Evolutionary conservation across 2,888 invertebrate species (phyloP), one percentile per base, ranked within the genome.

Genomic region (Sarcophaga carnaria): DNA sequence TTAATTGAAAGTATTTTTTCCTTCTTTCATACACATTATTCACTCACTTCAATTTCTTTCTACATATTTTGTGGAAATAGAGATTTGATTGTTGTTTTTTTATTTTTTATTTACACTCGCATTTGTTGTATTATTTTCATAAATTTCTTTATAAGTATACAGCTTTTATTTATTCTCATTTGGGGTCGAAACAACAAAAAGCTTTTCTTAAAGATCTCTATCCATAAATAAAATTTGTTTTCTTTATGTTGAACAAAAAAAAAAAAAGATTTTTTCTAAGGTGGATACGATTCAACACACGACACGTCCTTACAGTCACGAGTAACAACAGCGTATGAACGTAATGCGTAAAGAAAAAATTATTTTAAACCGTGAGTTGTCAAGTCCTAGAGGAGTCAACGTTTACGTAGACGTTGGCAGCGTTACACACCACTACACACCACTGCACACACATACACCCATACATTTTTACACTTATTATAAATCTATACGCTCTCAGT

Each of bases 261-360:
- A 37, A 10, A 37, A 37, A 37, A 10, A 37, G 8, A 37, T 37
- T 27, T 14, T 54, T 66, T 79, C 75, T 72, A 85, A 85, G 76
- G 80, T 87, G 85, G 84, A 87, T 76, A 82, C 85, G 62, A 83
- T 54, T 54, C 17, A 54, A 54, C 64, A 69, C 49, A 82, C 64
- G 60, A 74, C 86, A 88, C 88, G 86, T 88, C 88, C 88, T 88
- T 86, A 83, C 86, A 85, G 85, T 82, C 86, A 83, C 84, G 85
- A 86, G 88, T 86, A 88, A 86, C 86, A 88, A 80, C 72, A 80
- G 84, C 86, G 85, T 86, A 86, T 88, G 88, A 85, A 85, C 78
- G 80, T 80, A 85, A 87, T 85, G 85, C 87, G 85, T 85, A 87
- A 87, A 87, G 87, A 87, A 87, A 87, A 87, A 85, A 85, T 62